Evolutionary conservation across 2,888 invertebrate species (phyloP).

Genomic region (Eristalinus sepulchralis): DNA sequence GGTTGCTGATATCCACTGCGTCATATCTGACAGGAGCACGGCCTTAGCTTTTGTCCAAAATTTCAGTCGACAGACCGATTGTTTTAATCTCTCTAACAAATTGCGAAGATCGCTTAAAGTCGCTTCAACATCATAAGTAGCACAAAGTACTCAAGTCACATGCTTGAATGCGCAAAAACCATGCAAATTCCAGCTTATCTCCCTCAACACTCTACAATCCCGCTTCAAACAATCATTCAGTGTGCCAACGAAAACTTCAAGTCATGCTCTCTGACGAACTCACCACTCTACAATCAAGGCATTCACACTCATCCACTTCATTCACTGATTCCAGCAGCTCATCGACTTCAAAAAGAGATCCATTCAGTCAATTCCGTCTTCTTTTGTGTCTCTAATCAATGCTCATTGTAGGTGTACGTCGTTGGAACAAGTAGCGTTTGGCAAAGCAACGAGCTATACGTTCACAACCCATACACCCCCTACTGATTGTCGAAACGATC

Average conservation of each 20-base stretch:
- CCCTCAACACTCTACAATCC: too few relatives aligned
- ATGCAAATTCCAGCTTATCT: too few relatives aligned
- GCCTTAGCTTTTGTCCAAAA: too few relatives aligned
- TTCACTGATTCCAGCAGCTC: not conserved
- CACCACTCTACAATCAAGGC: not conserved
- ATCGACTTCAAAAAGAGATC: not conserved
- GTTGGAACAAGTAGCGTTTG: conserved; percentile 70
- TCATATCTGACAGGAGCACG: too few relatives aligned
- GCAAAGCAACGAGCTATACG: conserved; percentile 67
- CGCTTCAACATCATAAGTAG: too few relatives aligned
- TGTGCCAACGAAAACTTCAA: not conserved
- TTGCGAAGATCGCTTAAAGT: too few relatives aligned
- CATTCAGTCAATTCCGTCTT: not conserved
- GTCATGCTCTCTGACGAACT: not conserved
- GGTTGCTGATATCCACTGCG: too few relatives aligned
- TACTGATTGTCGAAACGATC: conserved; percentile 47
- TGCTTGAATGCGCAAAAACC: too few relatives aligned
- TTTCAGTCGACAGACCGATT: too few relatives aligned
- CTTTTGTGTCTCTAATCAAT: conserved; percentile 26
- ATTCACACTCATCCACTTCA: not conserved
- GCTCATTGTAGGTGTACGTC: conserved; percentile 69
- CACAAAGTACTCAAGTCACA: too few relatives aligned
- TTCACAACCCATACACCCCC: conserved; percentile 63
- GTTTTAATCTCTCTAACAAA: too few relatives aligned
- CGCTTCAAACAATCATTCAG: too few relatives aligned